A percentile compares a stretch with the other conserved stretches of the same genome.
Conservation (phyloP, 2,113 vertebrate genomes). For the Cryptomyrus ogoouensis region DNA sequence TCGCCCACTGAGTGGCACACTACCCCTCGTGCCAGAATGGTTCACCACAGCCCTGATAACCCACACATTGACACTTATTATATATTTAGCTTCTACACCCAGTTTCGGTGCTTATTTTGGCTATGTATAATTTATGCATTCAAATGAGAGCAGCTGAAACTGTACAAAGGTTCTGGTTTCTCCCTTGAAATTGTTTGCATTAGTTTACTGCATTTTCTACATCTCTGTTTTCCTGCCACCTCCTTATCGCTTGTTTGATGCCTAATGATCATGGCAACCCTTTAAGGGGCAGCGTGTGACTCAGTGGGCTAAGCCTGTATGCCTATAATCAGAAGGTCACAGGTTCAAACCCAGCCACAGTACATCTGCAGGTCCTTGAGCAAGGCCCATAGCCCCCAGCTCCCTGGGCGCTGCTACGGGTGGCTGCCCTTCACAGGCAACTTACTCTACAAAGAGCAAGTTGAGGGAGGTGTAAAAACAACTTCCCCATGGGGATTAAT, state of each 20-base stretch:
- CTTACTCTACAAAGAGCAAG: no score
- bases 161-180: neutral
- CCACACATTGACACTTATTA: neutral
- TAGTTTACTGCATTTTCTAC: neutral
- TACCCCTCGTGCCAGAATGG: neutral
- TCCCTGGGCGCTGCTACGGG: no score
- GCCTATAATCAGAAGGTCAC: no score
- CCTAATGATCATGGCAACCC: neutral
- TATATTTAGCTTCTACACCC: neutral
- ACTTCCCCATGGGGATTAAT: no score
- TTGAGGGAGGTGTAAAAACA: no score
- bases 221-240: neutral
- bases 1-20: no score
- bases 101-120: neutral
- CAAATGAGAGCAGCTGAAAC: neutral
- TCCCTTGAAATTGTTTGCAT: neutral
- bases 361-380: no score
- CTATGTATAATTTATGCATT: neutral
- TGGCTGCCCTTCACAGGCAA: no score
- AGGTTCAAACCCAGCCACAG: no score
- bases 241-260: neutral
- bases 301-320: no score
- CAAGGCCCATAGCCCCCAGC: no score
- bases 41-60: neutral
- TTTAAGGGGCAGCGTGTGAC: no score